phyloP scores from a whole-genome alignment of 2,888 invertebrate species.

The Junonia oenone region DNA sequence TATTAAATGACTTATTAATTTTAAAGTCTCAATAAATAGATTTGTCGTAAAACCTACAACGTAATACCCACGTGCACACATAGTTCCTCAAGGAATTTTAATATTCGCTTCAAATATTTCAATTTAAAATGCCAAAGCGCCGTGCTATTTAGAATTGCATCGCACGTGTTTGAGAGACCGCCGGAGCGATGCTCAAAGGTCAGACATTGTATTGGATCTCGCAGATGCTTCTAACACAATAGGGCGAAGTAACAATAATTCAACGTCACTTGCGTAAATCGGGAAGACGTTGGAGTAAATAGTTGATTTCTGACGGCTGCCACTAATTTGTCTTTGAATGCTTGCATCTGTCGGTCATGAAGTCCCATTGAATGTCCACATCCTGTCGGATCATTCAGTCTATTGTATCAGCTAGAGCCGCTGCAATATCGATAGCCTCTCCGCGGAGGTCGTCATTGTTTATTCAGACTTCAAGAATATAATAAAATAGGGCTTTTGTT shows the following conservation, averaged over 20 bases:
- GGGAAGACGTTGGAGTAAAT: constrained; percentile 25
- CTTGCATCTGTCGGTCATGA: constrained; percentile 16
- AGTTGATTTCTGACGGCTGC: constrained; percentile 26
- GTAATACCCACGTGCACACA: neutral
- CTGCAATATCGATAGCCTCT: constrained; percentile 45
- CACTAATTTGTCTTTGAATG: constrained; percentile 12
- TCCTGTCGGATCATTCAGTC: constrained; percentile 10
- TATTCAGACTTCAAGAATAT: constrained; percentile 34
- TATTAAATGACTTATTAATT: too few relatives aligned
- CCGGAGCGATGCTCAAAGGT: constrained; percentile 51
- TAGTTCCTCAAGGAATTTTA: neutral
- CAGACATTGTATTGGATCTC: constrained; percentile 56
- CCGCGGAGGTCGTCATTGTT: constrained; percentile 46
- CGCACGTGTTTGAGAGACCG: constrained; percentile 48
- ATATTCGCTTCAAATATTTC: constrained; percentile 12
- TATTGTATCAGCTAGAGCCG: constrained; percentile 28
- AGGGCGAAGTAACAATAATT: constrained; percentile 43
- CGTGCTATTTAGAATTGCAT: constrained; percentile 38
- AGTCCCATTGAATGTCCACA: constrained; percentile 17
- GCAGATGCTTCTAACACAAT: constrained; percentile 64
- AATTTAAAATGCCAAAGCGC: constrained; percentile 40
- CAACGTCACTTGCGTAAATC: constrained; percentile 26
- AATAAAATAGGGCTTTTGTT: constrained; percentile 23
- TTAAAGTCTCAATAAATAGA: too few relatives aligned
- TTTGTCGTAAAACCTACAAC: neutral